A percentile compares a stretch with the other conserved stretches of the same genome.
Conservation (phyloP, 2,113 vertebrate genomes). For the Rhagologus leucostigma region DNA sequence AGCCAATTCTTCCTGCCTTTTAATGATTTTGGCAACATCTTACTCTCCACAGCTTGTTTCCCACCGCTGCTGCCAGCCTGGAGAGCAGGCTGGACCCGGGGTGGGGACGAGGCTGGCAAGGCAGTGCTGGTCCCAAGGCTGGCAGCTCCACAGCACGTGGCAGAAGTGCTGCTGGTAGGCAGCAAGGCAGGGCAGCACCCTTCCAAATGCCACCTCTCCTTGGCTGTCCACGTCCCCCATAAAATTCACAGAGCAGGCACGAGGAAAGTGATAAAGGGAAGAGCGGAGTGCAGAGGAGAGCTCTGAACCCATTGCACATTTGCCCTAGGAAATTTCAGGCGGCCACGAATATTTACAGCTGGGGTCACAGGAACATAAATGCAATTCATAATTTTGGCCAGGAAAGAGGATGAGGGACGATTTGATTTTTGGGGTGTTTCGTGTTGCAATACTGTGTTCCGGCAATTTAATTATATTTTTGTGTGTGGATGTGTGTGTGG, state of each 20-base stretch:
- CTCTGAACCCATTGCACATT: background rate
- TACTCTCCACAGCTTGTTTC: background rate
- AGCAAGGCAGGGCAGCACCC: background rate
- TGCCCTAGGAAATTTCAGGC: background rate
- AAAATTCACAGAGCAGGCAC: background rate
- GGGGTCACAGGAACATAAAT: background rate
- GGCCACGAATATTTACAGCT: background rate
- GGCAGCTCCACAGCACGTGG: background rate
- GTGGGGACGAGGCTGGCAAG: background rate
- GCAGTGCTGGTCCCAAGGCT: background rate
- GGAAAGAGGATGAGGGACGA: background rate
- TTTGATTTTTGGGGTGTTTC: background rate
- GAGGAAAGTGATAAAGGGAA: background rate
- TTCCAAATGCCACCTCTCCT: background rate
- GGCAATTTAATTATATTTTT: background rate
- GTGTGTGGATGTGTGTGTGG: background rate
- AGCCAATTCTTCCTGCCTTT: conserved; percentile 34
- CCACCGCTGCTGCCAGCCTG: conserved; percentile 4
- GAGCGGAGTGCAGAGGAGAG: background rate
- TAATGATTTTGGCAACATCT: conserved; percentile 10
- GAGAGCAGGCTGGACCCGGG: background rate
- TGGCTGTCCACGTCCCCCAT: too few species aligned
- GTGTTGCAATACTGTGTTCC: background rate
- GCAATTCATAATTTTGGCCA: background rate
- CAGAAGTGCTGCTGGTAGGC: rapidly evolving